A percentile compares a stretch with the other conserved stretches of the same genome.
Evolutionary conservation across 1,140 invertebrate species (phyloP).

Genomic region (Meloidogyne hapla): DNA sequence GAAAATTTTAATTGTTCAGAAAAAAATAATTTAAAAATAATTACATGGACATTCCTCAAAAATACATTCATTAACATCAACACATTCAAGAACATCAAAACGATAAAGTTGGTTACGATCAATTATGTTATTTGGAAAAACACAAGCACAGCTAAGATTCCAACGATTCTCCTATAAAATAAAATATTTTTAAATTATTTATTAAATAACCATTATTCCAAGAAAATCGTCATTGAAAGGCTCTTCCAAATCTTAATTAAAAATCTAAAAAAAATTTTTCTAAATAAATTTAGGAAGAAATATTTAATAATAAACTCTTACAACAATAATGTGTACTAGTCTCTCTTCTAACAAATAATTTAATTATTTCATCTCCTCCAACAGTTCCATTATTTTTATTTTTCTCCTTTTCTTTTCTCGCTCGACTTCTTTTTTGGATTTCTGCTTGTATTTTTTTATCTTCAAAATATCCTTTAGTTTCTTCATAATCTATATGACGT

Average conservation of each 20-base stretch:
- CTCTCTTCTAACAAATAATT: background rate
- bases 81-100: slow-evolving; percentile 21
- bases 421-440: background rate
- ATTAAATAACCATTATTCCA: slow-evolving; percentile 8
- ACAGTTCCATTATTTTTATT: background rate
- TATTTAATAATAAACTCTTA: no score
- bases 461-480: slow-evolving; percentile 3
- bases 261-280: no score
- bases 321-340: slow-evolving; percentile 21
- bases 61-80: slow-evolving; percentile 16
- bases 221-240: slow-evolving; percentile 23
- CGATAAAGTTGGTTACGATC: slow-evolving; percentile 9
- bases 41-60: slow-evolving; percentile 9
- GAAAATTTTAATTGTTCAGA: background rate
- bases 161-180: slow-evolving; percentile 20
- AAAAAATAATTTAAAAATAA: background rate
- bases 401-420: no score
- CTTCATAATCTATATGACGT: background rate
- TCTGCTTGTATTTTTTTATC: background rate
- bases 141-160: slow-evolving; percentile 28
- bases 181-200: background rate
- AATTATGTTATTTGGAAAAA: background rate
- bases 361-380: background rate
- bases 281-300: slow-evolving; percentile 17
- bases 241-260: slow-evolving; percentile 10